Percentiles rank a stretch among this genome's conserved stretches.
Conservation (phyloP, 2,797 vertebrate genomes). For the Paguma larvata region DNA sequence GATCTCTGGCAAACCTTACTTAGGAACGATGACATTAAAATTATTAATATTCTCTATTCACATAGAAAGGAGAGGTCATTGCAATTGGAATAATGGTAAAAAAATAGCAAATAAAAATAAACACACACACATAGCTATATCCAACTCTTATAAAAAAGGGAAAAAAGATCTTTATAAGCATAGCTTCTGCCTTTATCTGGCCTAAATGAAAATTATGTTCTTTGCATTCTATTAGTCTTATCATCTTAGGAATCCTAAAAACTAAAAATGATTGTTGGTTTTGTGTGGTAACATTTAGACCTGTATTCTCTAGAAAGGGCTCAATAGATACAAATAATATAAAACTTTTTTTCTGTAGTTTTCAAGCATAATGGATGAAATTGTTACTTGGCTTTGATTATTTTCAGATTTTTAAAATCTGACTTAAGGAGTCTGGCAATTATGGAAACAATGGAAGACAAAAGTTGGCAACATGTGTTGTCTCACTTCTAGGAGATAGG, state of each 20-base stretch:
- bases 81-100: background rate
- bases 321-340: background rate
- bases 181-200: background rate
- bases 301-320: background rate
- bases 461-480: background rate
- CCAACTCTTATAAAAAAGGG: background rate
- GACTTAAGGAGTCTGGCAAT: background rate
- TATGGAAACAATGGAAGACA: constrained; percentile 13
- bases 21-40: constrained; percentile 6
- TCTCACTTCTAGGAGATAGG: background rate
- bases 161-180: background rate
- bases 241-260: constrained; percentile 17
- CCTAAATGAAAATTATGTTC: background rate
- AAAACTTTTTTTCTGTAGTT: background rate
- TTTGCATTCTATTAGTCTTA: background rate
- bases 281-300: background rate
- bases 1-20: background rate
- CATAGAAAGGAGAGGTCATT: constrained; percentile 3
- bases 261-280: constrained; percentile 34
- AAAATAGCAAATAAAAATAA: background rate
- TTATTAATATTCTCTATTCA: constrained; percentile 37
- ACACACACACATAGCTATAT: background rate
- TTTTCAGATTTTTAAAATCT: constrained; percentile 34
- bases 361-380: constrained; percentile 6
- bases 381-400: constrained; percentile 23